A percentile compares a stretch with the other conserved stretches of the same genome.
Evolutionary conservation across 2,797 vertebrate genomes (phyloP).

Genomic region (Numenius phaeopus): DNA sequence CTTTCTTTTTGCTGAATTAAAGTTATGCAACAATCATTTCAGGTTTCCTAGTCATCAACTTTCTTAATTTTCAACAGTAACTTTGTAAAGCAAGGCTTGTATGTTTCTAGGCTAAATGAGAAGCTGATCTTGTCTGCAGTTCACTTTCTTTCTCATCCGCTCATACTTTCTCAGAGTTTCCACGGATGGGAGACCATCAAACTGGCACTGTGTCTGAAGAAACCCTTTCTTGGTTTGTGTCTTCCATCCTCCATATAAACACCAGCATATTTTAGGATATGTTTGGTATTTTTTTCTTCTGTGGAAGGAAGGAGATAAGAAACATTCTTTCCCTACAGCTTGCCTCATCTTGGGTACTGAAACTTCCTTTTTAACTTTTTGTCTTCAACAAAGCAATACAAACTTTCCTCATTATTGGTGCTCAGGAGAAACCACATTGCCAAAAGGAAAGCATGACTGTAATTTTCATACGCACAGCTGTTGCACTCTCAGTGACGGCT

Average conservation of each 20-base stretch:
- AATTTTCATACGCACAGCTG: not conserved
- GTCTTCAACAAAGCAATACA: not conserved
- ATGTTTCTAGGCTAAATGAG: not conserved
- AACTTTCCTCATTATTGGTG: not conserved
- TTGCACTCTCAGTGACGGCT: not conserved
- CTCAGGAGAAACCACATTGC: not conserved
- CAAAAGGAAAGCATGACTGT: not conserved
- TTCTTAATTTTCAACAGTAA: not conserved
- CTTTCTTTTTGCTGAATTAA: not conserved
- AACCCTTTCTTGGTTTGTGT: not conserved
- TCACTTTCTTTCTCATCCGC: not conserved
- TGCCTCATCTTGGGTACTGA: not conserved
- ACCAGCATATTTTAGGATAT: not conserved
- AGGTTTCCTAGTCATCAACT: not conserved
- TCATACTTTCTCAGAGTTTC: not conserved
- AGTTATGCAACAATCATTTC: not conserved
- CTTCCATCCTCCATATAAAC: not conserved
- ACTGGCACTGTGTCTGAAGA: not conserved
- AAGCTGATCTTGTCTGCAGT: not conserved
- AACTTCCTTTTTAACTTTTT: not conserved
- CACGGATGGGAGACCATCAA: not conserved
- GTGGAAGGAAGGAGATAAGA: not conserved
- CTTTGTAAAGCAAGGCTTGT: not conserved
- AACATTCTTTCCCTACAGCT: not conserved
- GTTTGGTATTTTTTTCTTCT: not conserved